Conservation (phyloP, 2,888 invertebrate species). For the Caenorhabditis wallacei region DNA sequence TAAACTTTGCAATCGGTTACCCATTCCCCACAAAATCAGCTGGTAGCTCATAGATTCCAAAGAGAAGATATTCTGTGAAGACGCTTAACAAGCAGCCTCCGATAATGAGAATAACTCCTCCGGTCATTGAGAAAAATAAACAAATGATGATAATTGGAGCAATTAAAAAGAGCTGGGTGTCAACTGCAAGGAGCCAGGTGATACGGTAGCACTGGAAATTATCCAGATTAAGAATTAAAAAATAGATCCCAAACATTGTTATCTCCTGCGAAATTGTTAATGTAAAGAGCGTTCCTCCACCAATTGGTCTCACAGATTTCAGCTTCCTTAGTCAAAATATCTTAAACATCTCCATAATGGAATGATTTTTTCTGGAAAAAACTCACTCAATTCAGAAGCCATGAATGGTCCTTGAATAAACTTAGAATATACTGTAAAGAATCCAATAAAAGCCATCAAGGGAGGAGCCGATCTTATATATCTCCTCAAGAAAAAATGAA, state of each 20-base stretch:
- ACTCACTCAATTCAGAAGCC: constrained; percentile 41
- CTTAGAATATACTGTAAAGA: constrained; percentile 51
- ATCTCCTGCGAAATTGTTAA: constrained; percentile 69
- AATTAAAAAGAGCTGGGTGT: constrained; percentile 60
- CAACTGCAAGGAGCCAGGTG: constrained; percentile 66
- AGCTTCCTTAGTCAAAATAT: constrained; percentile 29
- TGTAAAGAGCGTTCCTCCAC: constrained; percentile 74
- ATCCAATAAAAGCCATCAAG: constrained; percentile 60
- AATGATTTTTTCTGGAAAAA: too few relatives aligned
- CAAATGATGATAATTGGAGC: constrained; percentile 53
- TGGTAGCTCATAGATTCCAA: constrained; percentile 31
- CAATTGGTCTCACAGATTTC: constrained; percentile 64
- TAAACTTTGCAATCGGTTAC: too few relatives aligned
- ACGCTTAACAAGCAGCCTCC: constrained; percentile 20
- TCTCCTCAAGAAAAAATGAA: constrained; percentile 75
- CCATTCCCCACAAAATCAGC: constrained; percentile 40
- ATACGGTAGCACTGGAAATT: constrained; percentile 59
- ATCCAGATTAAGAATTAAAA: too few relatives aligned
- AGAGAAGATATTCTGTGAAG: constrained; percentile 8
- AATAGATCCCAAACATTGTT: background rate
- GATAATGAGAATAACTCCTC: constrained; percentile 34
- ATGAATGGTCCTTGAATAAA: constrained; percentile 56
- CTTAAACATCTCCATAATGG: too few relatives aligned
- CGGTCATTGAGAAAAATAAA: constrained; percentile 44
- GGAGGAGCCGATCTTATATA: constrained; percentile 65